Evolutionary conservation across 1,140 invertebrate genomes (phyloP).

Genomic region (Drosophila truncata): DNA sequence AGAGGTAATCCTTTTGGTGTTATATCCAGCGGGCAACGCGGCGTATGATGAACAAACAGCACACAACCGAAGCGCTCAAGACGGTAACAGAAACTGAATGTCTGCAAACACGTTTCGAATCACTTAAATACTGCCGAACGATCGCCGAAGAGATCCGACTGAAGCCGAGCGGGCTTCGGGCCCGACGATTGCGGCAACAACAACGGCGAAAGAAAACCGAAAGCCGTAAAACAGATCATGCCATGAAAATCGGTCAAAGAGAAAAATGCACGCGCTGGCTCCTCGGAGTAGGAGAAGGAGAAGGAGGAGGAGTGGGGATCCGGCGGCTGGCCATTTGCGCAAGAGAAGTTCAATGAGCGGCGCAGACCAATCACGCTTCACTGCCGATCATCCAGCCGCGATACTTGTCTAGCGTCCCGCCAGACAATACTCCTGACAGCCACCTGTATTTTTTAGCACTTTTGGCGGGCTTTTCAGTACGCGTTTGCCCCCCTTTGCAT

Average conservation of each 20-base stretch:
- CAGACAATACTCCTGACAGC: slow-evolving; percentile 2
- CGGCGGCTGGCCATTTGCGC: slow-evolving; percentile 61
- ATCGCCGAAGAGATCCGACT: slow-evolving; percentile 19
- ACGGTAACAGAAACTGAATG: slow-evolving; percentile 76
- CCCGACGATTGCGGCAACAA: slow-evolving; percentile 51
- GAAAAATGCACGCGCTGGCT: slow-evolving; percentile 75
- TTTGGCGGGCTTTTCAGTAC: slow-evolving; percentile 40
- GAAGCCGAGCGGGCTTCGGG: slow-evolving; percentile 15
- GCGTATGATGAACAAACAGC: slow-evolving; percentile 52
- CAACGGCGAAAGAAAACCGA: slow-evolving; percentile 72
- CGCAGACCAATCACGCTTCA: slow-evolving; percentile 64
- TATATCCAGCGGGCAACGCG: slow-evolving; percentile 63
- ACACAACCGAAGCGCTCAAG: slow-evolving; percentile 69
- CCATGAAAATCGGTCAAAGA: slow-evolving; percentile 81
- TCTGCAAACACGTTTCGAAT: slow-evolving; percentile 76
- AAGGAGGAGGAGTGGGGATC: background rate
- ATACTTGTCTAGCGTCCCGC: slow-evolving; percentile 8
- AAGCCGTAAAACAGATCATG: slow-evolving; percentile 83
- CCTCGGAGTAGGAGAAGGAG: slow-evolving; percentile 8
- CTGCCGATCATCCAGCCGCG: slow-evolving; percentile 38
- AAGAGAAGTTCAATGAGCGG: slow-evolving; percentile 79
- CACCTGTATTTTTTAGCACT: background rate
- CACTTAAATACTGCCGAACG: slow-evolving; percentile 70
- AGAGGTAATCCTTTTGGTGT: slow-evolving; percentile 42
- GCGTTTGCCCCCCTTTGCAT: background rate